Evolutionary conservation across 2,797 vertebrate genomes (phyloP), one percentile per base, ranked within the genome.

Genomic region (Kryptopterus vitreolus): DNA sequence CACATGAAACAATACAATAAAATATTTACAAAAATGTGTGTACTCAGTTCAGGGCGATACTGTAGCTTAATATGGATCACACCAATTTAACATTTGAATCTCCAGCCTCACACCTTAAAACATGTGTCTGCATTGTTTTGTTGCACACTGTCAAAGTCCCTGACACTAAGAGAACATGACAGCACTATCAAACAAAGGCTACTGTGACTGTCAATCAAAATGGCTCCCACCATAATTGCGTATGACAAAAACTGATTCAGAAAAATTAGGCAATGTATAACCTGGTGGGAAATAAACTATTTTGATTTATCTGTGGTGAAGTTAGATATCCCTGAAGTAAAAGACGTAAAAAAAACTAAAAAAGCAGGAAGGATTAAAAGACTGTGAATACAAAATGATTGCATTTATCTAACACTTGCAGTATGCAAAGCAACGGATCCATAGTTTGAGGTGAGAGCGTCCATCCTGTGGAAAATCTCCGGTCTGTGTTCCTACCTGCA

Each of bases 211-310:
- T 91, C 93, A 94, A 89, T 95, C 94, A 94, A 84, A 88, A 88
- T 88, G 86, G 88, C 90, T 86, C 87, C 88, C 77, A 77, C 89
- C 91, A 89, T 94, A 95, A 95, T 94, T 93, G 92, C 92, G 92
- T 89, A 90, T 91, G 92, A 94, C 92, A 93, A 93, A 94, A 94
- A 94, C 92, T 93, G 92, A 94, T 94, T 93, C 91, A 91, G 92
- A 88, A 92, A 92, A 94, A 94, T 94, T 93, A 94, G 89, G 88
- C 89, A 87, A 87, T 91, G 93, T 90, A 93, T 94, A 91, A 93
- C 89, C 86, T 88, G 87, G 86, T 87, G 87, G 92, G 90, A 90
- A 91, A 91, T 92, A 93, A 93, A 94, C 92, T 92, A 89, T 94
- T 92, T 93, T 89, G 92, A 94, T 94, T 94, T 91, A 93, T 94